Conservation (phyloP, 1,140 invertebrate genomes). For the Ostrea edulis region DNA sequence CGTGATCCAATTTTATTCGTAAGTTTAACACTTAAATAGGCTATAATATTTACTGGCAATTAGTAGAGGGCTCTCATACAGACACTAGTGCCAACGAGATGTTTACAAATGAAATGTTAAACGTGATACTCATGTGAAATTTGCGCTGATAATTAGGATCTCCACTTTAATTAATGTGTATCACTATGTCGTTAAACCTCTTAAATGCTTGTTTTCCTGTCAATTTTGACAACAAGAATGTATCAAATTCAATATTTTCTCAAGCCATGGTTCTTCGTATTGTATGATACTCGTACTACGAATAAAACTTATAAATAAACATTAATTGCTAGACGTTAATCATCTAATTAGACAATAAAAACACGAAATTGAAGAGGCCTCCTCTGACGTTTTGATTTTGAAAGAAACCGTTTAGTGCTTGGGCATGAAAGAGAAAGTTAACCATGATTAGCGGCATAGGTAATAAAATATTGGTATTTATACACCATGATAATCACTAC, state of each 20-base stretch:
- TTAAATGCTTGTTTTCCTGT: background rate
- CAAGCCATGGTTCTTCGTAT: conserved; percentile 7
- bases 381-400: background rate
- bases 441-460: too few relatives aligned
- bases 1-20: conserved; percentile 16
- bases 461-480: too few relatives aligned
- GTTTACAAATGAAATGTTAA: background rate
- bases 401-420: background rate
- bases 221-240: background rate
- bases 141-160: background rate
- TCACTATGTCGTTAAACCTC: conserved; percentile 5
- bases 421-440: background rate
- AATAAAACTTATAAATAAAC: background rate
- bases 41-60: conserved; percentile 20
- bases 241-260: conserved; percentile 11
- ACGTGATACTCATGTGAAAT: conserved; percentile 31
- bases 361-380: background rate
- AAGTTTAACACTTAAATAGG: conserved; percentile 21
- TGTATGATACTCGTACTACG: background rate
- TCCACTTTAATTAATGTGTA: background rate
- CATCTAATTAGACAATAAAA: background rate
- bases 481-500: too few relatives aligned
- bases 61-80: background rate
- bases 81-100: background rate
- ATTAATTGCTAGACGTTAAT: background rate